These are phyloP conservation scores for Perdita meconis DNA, from an alignment of 2,888 invertebrate species.

Conservation along the genomic window DNA sequence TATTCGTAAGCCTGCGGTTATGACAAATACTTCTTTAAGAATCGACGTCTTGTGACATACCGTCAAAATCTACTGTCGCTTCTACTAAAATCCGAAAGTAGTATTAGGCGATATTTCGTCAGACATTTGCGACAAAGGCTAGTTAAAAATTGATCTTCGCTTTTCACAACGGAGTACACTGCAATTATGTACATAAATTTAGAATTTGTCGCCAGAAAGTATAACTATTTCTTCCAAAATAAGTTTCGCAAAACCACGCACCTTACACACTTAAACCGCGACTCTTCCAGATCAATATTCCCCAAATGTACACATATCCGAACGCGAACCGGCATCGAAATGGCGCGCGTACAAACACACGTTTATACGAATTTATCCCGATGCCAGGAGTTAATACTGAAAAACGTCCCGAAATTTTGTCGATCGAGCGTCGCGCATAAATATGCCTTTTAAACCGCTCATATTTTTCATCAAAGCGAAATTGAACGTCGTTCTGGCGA, in stretches of 20 bases:
- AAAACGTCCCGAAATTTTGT: slow-evolving; percentile 8
- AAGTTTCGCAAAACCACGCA: not conserved
- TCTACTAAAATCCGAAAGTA: too few relatives aligned
- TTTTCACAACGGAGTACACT: too few relatives aligned
- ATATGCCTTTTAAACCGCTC: slow-evolving; percentile 8
- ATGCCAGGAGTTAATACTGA: slow-evolving; percentile 5
- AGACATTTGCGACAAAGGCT: too few relatives aligned
- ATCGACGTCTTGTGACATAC: too few relatives aligned
- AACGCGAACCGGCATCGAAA: not conserved
- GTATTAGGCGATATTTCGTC: too few relatives aligned
- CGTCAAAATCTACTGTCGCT: too few relatives aligned
- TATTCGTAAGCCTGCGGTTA: too few relatives aligned
- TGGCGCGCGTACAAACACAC: not conserved
- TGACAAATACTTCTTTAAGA: too few relatives aligned
- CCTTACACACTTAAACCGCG: not conserved
- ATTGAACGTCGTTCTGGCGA: slow-evolving; percentile 1
- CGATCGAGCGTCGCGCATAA: slow-evolving; percentile 1
- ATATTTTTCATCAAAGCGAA: slow-evolving; percentile 10
- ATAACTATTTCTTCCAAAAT: too few relatives aligned
- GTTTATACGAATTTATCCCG: not conserved
- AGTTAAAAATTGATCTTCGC: too few relatives aligned
- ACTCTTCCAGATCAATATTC: not conserved
- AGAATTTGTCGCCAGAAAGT: too few relatives aligned
- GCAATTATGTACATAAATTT: too few relatives aligned
- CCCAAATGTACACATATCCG: not conserved